phyloP scores from a whole-genome alignment of 2,113 vertebrate species.

The Plotosus lineatus region DNA sequence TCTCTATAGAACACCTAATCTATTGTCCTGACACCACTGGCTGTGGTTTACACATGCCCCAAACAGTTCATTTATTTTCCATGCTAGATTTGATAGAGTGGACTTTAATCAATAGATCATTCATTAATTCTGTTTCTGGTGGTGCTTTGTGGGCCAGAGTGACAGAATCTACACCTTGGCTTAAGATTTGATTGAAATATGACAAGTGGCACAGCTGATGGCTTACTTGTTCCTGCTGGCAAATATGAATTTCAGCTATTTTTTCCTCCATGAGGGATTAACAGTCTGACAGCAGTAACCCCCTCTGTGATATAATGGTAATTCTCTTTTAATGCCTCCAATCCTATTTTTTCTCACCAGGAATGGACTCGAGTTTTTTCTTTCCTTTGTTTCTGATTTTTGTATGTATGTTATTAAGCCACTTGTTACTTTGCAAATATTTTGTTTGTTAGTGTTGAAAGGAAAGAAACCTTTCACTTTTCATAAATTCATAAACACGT shows the following conservation, averaged over 20 bases:
- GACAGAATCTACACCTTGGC: constrained; percentile 67
- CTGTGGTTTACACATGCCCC: constrained; percentile 82
- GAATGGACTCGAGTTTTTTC: not conserved
- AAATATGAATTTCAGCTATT: constrained; percentile 70
- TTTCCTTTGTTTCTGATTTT: not conserved
- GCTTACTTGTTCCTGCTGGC: constrained; percentile 56
- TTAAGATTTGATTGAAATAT: constrained; percentile 81
- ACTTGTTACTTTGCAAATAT: constrained; percentile 29
- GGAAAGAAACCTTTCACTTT: constrained; percentile 36
- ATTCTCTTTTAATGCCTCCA: constrained; percentile 21
- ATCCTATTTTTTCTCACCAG: not conserved
- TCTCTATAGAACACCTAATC: constrained; percentile 85
- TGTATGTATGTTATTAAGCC: constrained; percentile 17
- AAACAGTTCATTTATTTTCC: constrained; percentile 91
- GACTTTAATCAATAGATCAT: constrained; percentile 95
- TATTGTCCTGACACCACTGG: constrained; percentile 82
- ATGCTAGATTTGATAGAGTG: constrained; percentile 88
- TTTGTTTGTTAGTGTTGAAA: constrained; percentile 38
- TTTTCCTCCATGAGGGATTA: constrained; percentile 59
- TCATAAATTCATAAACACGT: constrained; percentile 46
- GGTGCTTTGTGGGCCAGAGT: constrained; percentile 62
- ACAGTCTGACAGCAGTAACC: constrained; percentile 52
- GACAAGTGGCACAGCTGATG: constrained; percentile 69
- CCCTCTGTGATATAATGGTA: constrained; percentile 50
- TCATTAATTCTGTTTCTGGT: constrained; percentile 84